Conservation (phyloP, 2,797 vertebrate genomes). For the Mus caroli region DNA sequence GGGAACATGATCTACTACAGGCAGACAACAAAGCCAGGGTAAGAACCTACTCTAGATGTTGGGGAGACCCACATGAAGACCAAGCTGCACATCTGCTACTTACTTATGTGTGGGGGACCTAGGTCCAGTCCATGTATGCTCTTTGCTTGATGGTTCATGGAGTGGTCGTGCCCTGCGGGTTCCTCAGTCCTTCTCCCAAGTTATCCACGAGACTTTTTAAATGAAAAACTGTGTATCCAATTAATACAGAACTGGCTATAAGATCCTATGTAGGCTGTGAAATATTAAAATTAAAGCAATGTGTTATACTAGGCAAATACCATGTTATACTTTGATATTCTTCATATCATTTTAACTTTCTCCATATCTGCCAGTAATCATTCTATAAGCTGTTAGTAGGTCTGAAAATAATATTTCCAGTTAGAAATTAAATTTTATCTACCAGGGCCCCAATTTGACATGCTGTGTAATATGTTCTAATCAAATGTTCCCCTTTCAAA, state of each 20-base stretch:
- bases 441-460: constrained; percentile 34
- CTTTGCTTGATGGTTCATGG: not conserved
- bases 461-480: constrained; percentile 1
- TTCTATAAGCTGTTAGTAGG: constrained; percentile 49
- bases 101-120: not conserved
- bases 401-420: constrained; percentile 10
- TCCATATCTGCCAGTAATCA: not conserved
- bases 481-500: constrained; percentile 44
- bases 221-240: not conserved
- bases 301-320: not conserved
- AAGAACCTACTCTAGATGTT: not conserved
- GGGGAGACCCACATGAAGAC: not conserved
- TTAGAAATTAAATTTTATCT: constrained; percentile 59
- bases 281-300: constrained; percentile 47
- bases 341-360: not conserved
- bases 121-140: not conserved
- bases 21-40: not conserved
- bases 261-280: not conserved
- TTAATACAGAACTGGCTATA: not conserved
- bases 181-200: not conserved
- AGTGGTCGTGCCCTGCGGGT: not conserved
- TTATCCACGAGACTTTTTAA: not conserved
- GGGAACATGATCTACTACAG: not conserved
- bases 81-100: not conserved
- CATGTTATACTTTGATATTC: not conserved